Percentiles rank a stretch among this genome's conserved stretches.
Conservation (phyloP, 2,888 invertebrate genomes). For the Esperia sulphurella region DNA sequence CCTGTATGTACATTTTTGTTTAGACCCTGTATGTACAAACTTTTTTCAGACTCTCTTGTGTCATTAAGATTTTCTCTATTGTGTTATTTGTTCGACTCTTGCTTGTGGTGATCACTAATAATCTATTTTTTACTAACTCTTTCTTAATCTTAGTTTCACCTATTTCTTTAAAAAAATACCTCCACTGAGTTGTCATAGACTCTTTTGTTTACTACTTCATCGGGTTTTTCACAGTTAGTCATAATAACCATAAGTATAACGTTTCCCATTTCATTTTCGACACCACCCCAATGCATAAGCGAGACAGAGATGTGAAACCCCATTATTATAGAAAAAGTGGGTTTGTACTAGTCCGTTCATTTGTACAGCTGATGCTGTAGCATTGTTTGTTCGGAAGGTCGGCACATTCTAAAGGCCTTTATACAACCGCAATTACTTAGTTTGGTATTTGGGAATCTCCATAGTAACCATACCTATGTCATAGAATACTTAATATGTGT, state of each 20-base stretch:
- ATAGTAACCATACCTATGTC: not conserved
- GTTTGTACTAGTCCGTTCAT: slow-evolving; percentile 9
- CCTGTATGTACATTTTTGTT: no score
- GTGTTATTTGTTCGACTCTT: no score
- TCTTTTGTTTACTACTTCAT: no score
- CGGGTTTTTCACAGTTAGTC: slow-evolving; percentile 2
- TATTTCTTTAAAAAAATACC: no score
- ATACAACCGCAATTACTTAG: slow-evolving; percentile 4
- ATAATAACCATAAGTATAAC: not conserved
- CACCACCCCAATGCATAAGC: slow-evolving; percentile 10
- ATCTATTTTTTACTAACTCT: no score
- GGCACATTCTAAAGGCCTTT: slow-evolving; percentile 12
- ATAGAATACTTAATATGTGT: no score
- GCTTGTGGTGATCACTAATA: no score
- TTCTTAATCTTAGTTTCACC: no score
- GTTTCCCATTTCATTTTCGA: not conserved
- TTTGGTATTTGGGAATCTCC: not conserved
- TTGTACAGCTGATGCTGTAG: slow-evolving; percentile 12
- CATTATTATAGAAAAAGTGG: slow-evolving; percentile 3
- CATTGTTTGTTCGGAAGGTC: slow-evolving; percentile 11
- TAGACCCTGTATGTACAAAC: no score
- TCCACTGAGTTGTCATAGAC: no score
- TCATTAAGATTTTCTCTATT: no score
- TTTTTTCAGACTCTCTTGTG: no score
- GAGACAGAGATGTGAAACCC: slow-evolving; percentile 6